phyloP scores from a whole-genome alignment of 2,888 invertebrate genomes.

The Steinernema carpocapsae region DNA sequence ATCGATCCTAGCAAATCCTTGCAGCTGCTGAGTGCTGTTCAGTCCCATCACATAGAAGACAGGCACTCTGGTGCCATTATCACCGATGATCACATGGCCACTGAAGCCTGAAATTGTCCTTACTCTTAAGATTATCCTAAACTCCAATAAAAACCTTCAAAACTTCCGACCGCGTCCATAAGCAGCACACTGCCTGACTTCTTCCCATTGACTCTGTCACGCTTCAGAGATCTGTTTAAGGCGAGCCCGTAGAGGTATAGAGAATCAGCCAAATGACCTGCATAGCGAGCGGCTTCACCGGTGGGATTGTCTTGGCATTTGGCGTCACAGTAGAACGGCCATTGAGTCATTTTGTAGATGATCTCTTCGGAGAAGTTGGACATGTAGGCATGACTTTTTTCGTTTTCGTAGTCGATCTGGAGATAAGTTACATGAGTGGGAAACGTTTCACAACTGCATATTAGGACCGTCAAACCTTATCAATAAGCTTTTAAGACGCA shows the following conservation, averaged over 20 bases:
- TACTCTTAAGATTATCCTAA: neutral
- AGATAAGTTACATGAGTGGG: too few relatives aligned
- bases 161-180: conserved; percentile 25
- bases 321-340: conserved; percentile 37
- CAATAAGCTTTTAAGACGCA: too few relatives aligned
- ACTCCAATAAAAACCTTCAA: neutral
- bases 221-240: conserved; percentile 45
- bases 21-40: conserved; percentile 26
- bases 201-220: conserved; percentile 20
- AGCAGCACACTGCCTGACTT: conserved; percentile 21
- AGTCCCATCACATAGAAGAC: conserved; percentile 39
- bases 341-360: conserved; percentile 13
- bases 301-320: conserved; percentile 28
- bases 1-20: conserved; percentile 6
- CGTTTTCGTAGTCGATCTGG: conserved; percentile 28
- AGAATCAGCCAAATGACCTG: conserved; percentile 52
- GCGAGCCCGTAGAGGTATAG: conserved; percentile 51
- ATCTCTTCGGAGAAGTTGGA: conserved; percentile 29
- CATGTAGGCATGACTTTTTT: conserved; percentile 1
- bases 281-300: conserved; percentile 42
- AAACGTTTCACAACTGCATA: too few relatives aligned
- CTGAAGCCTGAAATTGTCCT: conserved; percentile 32
- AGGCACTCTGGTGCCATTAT: conserved; percentile 40
- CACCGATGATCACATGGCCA: conserved; percentile 36
- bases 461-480: too few relatives aligned